Evolutionary conservation across 2,797 vertebrate genomes (phyloP).

Genomic region (Enteromius thamalakanensis): DNA sequence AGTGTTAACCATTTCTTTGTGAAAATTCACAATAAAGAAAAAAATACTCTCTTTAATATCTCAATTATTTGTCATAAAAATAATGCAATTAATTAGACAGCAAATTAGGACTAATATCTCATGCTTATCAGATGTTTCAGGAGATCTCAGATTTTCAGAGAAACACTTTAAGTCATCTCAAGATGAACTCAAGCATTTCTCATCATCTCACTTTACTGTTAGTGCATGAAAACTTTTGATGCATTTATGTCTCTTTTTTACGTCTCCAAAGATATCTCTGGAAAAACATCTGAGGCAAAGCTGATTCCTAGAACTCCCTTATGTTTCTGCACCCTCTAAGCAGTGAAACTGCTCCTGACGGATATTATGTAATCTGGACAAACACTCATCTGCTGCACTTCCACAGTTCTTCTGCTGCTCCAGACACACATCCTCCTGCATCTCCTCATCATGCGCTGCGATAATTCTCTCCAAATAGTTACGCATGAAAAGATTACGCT

Average conservation of each 20-base stretch:
- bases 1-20: background rate
- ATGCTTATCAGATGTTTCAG: background rate
- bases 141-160: background rate
- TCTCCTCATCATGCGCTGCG: background rate
- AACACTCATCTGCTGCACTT: conserved; percentile 8
- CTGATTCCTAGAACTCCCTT: background rate
- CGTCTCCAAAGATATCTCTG: background rate
- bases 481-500: conserved; percentile 9
- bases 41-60: background rate
- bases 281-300: conserved; percentile 11
- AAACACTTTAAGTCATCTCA: background rate
- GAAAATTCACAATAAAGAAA: background rate
- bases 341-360: background rate
- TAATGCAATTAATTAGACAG: background rate
- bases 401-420: conserved; percentile 6
- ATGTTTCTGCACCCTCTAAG: background rate
- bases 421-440: background rate
- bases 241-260: background rate
- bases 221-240: background rate
- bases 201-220: background rate
- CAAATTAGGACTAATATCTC: background rate
- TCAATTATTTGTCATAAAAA: background rate
- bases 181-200: background rate
- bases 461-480: conserved; percentile 20
- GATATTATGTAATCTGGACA: conserved; percentile 22